phyloP scores from a whole-genome alignment of 2,113 vertebrate genomes.

The Saguinus imperator region DNA sequence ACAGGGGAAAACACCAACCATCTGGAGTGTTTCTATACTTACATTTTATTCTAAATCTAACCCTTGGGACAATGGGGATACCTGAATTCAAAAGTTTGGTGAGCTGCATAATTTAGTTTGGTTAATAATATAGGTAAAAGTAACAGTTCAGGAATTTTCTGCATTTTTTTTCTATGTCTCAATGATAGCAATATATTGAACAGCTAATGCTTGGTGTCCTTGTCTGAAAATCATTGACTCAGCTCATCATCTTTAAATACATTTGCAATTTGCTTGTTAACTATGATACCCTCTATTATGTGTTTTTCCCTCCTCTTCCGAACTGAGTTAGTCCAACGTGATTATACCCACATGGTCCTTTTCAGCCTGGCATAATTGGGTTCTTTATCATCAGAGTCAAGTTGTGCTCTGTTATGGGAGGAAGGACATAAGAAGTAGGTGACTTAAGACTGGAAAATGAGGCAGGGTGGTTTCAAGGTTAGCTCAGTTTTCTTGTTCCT shows the following conservation, averaged over 20 bases:
- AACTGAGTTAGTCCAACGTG: not conserved
- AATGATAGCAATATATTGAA: not conserved
- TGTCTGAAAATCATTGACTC: not conserved
- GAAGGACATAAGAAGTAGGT: not conserved
- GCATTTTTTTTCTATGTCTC: not conserved
- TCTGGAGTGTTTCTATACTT: not conserved
- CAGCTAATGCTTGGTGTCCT: not conserved
- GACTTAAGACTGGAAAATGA: not conserved
- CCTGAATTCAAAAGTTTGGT: not conserved
- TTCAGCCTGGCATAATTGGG: not conserved
- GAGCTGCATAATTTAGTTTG: not conserved
- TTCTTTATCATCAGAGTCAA: not conserved
- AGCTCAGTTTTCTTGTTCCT: not conserved
- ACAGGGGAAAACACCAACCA: not conserved
- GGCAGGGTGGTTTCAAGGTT: not conserved
- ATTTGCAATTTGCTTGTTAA: not conserved
- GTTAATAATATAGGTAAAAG: not conserved
- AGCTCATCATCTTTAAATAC: not conserved
- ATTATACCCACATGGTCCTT: not conserved
- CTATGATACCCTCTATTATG: not conserved
- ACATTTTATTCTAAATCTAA: not conserved
- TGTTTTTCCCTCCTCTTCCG: not conserved
- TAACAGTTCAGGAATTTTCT: not conserved
- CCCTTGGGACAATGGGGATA: not conserved
- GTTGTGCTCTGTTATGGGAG: not conserved